phyloP scores from a whole-genome alignment of 2,797 vertebrate species.

The Bradypodion pumilum region DNA sequence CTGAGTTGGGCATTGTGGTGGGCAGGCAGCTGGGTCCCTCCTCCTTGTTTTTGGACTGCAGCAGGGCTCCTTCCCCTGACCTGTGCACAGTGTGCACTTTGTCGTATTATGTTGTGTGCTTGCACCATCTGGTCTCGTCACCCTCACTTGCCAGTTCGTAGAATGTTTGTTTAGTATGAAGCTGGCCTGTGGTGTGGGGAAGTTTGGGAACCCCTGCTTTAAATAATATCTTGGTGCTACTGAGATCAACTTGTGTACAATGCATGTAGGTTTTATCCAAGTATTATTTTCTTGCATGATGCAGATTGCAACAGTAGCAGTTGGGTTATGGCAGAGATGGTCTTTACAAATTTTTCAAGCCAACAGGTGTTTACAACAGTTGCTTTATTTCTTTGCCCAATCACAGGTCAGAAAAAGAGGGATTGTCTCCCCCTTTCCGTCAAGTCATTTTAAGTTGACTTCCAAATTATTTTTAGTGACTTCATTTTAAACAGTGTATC shows the following conservation, averaged over 20 bases:
- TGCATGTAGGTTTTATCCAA: not conserved
- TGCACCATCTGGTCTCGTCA: too few species aligned
- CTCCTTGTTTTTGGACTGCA: too few species aligned
- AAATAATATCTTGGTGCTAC: not conserved
- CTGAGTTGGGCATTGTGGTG: too few species aligned
- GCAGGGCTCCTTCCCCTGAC: too few species aligned
- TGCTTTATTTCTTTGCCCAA: constrained; percentile 41
- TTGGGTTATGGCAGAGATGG: not conserved
- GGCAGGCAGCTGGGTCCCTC: too few species aligned
- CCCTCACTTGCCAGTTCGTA: too few species aligned
- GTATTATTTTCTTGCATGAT: not conserved
- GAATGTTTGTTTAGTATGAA: too few species aligned
- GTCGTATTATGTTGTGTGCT: too few species aligned
- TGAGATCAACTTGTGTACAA: not conserved
- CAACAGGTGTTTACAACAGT: constrained; percentile 17
- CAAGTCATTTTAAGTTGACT: constrained; percentile 17
- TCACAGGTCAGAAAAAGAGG: constrained; percentile 25
- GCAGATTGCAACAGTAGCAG: constrained; percentile 18
- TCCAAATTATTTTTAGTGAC: constrained; percentile 43
- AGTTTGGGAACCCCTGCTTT: too few species aligned
- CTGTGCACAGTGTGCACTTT: too few species aligned
- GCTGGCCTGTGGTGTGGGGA: too few species aligned
- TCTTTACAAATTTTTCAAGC: constrained; percentile 29
- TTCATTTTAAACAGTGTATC: constrained; percentile 47
- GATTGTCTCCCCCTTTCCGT: constrained; percentile 32